These are phyloP conservation scores for Caenorhabditis sulstoni DNA, from an alignment of 2,888 invertebrate species.

Conservation along the genomic window DNA sequence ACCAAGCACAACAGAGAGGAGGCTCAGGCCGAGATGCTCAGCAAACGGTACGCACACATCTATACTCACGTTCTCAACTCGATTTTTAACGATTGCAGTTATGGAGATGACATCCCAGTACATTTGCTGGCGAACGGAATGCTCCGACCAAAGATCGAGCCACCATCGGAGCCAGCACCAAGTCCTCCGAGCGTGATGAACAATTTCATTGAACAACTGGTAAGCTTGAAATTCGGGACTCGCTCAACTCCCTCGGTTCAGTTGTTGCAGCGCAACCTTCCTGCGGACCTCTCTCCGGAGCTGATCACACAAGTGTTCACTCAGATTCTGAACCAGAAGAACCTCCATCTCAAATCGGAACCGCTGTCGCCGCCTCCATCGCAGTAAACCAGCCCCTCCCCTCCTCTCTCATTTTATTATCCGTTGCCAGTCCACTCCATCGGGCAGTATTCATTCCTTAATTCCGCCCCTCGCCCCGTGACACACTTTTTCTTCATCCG, in stretches of 20 bases:
- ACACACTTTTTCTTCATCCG: conserved; percentile 16
- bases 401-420: too few relatives aligned
- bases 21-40: conserved; percentile 50
- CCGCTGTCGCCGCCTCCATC: conserved; percentile 9
- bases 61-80: background rate
- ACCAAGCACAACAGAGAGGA: conserved; percentile 68
- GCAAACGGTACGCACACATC: conserved; percentile 27
- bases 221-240: background rate
- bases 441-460: conserved; percentile 33
- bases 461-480: conserved; percentile 27
- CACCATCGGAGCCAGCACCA: background rate
- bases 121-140: conserved; percentile 20
- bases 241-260: too few relatives aligned
- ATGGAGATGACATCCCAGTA: conserved; percentile 48
- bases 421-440: conserved; percentile 22
- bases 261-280: too few relatives aligned
- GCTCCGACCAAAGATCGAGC: conserved; percentile 27
- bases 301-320: conserved; percentile 1
- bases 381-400: conserved; percentile 2
- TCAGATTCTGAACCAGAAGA: background rate
- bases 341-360: background rate
- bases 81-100: conserved; percentile 15
- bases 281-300: too few relatives aligned
- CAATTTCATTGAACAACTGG: background rate
- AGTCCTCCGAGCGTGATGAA: too few relatives aligned